Evolutionary conservation across 2,113 vertebrate genomes (phyloP).

Genomic region (human (Homo sapiens)): DNA sequence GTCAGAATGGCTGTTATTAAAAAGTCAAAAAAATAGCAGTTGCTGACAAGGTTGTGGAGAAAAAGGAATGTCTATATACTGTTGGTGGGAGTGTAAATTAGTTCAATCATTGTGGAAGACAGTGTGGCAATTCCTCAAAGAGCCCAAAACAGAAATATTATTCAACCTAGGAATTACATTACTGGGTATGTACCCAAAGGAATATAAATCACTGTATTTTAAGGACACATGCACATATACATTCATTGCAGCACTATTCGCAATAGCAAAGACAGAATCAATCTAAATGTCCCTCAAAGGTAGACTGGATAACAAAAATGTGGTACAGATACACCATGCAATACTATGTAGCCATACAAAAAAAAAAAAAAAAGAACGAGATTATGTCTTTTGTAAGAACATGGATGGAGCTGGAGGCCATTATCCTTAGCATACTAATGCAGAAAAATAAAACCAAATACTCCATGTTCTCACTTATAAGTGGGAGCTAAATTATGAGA

Average conservation of each 20-base stretch:
- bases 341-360: background rate
- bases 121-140: background rate
- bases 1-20: background rate
- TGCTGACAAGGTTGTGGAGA: too few species aligned
- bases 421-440: background rate
- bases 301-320: background rate
- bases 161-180: background rate
- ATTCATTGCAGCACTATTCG: background rate
- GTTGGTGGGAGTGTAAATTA: background rate
- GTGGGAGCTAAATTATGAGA: background rate
- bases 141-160: background rate
- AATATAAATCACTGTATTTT: background rate
- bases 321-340: background rate
- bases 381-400: background rate
- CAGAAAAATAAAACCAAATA: background rate
- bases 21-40: background rate
- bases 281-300: too few species aligned
- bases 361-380: background rate
- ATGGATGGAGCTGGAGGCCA: background rate
- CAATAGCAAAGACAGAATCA: background rate
- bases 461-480: background rate
- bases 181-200: background rate
- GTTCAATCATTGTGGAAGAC: background rate
- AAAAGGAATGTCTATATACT: background rate
- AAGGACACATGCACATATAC: background rate